These are phyloP conservation scores for Hippocampus comes DNA, from an alignment of 2,113 vertebrate genomes.

Conservation along the genomic window DNA sequence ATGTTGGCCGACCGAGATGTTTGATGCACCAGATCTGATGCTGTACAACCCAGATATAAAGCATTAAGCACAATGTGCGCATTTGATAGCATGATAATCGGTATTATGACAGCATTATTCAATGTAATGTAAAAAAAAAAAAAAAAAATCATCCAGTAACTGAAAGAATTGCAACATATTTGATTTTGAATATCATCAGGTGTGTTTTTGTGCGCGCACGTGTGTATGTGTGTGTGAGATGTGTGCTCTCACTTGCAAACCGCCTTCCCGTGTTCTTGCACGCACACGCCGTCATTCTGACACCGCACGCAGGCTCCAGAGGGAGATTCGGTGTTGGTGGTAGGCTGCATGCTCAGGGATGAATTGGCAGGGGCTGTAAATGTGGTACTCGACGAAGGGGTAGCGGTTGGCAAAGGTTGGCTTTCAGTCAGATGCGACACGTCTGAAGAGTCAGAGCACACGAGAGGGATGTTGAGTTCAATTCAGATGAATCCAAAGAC, in stretches of 20 bases:
- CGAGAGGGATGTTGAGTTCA: background rate
- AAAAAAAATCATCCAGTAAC: background rate
- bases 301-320: constrained; percentile 70
- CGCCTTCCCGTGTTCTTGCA: constrained; percentile 9
- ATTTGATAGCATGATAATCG: background rate
- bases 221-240: background rate
- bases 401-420: constrained; percentile 44
- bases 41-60: background rate
- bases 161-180: background rate
- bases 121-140: no score
- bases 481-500: background rate
- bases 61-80: background rate
- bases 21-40: no score
- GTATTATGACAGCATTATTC: background rate
- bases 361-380: background rate
- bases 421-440: constrained; percentile 75
- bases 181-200: background rate
- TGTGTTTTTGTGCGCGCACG: no score
- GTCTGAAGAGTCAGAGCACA: constrained; percentile 68
- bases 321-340: background rate
- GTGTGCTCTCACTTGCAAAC: constrained; percentile 79
- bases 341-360: background rate
- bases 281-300: constrained; percentile 79
- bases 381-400: background rate
- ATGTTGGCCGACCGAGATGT: no score